phyloP scores from a whole-genome alignment of 2,113 vertebrate species.

The Salvator merianae region DNA sequence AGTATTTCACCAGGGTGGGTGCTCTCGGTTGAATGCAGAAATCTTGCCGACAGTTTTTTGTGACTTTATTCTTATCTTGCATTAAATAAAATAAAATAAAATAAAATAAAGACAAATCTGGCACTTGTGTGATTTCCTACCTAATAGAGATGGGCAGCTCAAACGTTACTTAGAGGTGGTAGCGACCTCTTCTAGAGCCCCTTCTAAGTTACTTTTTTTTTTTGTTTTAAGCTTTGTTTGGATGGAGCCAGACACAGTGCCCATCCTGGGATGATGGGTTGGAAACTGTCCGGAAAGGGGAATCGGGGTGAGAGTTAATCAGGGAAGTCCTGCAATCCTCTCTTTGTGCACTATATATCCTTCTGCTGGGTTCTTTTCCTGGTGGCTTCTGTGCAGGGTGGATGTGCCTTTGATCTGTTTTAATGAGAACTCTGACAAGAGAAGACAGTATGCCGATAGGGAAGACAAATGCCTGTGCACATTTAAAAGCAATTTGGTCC shows the following conservation, averaged over 20 bases:
- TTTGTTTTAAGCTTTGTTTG: no score
- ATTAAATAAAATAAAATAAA: no score
- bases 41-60: constrained; percentile 17
- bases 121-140: no score
- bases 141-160: no score
- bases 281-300: neutral
- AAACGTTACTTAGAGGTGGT: no score
- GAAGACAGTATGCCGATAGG: neutral
- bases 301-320: neutral
- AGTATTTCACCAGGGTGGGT: neutral
- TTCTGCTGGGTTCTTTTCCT: neutral
- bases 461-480: constrained; percentile 11
- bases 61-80: constrained; percentile 15
- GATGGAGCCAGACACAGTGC: no score
- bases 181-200: no score
- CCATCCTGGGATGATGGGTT: neutral
- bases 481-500: constrained; percentile 30
- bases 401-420: constrained; percentile 20
- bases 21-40: neutral
- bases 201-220: no score
- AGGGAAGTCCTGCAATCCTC: constrained; percentile 12
- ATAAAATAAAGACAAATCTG: no score
- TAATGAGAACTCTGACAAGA: constrained; percentile 25
- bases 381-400: neutral
- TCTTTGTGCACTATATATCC: neutral